phyloP scores from a whole-genome alignment of 2,797 vertebrate genomes.

The Vireo griseus region DNA sequence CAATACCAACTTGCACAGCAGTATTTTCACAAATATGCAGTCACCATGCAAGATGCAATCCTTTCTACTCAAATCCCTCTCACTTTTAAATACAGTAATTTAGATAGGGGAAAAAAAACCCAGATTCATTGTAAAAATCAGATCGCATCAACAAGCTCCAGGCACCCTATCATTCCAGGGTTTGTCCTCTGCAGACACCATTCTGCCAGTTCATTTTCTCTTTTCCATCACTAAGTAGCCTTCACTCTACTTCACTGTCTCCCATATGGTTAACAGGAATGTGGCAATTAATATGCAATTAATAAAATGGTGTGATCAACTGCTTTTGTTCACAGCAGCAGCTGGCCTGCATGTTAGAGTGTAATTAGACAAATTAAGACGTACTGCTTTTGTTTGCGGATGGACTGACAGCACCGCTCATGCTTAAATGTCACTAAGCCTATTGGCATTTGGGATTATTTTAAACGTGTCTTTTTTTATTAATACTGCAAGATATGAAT shows the following conservation, averaged over 20 bases:
- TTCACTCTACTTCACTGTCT: slow-evolving; percentile 14
- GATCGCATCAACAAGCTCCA: not conserved
- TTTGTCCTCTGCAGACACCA: not conserved
- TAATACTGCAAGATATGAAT: not conserved
- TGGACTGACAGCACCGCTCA: slow-evolving; percentile 36
- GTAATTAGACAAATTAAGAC: slow-evolving; percentile 70
- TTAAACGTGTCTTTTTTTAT: not conserved
- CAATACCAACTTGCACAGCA: not conserved
- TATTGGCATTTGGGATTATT: slow-evolving; percentile 25
- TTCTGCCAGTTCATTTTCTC: slow-evolving; percentile 35
- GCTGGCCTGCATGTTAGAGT: slow-evolving; percentile 57
- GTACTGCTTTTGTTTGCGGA: slow-evolving; percentile 36
- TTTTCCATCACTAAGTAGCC: slow-evolving; percentile 18
- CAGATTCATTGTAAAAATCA: not conserved
- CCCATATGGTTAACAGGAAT: slow-evolving; percentile 62
- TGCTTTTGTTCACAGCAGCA: slow-evolving; percentile 68
- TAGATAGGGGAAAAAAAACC: not conserved
- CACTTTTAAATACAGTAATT: not conserved
- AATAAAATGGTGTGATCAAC: slow-evolving; percentile 63
- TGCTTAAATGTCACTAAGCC: slow-evolving; percentile 40
- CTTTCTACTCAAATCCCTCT: not conserved
- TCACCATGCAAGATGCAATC: not conserved
- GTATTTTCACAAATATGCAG: not conserved
- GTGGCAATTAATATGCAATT: slow-evolving; percentile 67
- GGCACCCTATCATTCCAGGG: not conserved